Conservation (phyloP, 2,797 vertebrate genomes). For the Aulostomus chinensis region DNA sequence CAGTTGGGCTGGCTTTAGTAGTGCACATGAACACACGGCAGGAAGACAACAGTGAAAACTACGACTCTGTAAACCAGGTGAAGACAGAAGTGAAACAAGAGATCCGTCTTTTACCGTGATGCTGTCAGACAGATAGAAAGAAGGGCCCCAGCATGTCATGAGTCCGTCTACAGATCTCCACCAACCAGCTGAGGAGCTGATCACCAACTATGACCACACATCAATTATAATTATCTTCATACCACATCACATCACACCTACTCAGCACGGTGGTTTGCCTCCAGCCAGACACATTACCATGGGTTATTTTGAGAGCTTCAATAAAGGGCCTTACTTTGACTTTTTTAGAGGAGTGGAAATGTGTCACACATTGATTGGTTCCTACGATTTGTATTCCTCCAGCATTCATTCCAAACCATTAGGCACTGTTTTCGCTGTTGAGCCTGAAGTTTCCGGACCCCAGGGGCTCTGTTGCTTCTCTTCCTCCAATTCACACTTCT, state of each 20-base stretch:
- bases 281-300: background rate
- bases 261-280: background rate
- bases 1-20: too few species aligned
- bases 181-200: background rate
- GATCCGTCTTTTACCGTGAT: too few species aligned
- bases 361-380: constrained; percentile 49
- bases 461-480: constrained; percentile 29
- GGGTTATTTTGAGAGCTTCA: constrained; percentile 9
- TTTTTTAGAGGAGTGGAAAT: constrained; percentile 25
- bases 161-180: background rate
- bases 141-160: background rate
- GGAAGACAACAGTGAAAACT: too few species aligned
- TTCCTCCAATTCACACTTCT: constrained; percentile 8
- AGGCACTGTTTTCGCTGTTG: constrained; percentile 52
- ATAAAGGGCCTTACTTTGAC: constrained; percentile 17
- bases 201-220: background rate
- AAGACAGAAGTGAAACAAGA: too few species aligned
- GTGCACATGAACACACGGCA: too few species aligned
- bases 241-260: too few species aligned
- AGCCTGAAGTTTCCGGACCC: constrained; percentile 55
- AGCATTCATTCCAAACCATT: constrained; percentile 67
- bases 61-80: too few species aligned
- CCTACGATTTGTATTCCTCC: constrained; percentile 48
- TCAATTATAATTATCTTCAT: too few species aligned
- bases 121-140: too few species aligned